phyloP scores from a whole-genome alignment of 2,113 vertebrate genomes.

The Oncorhynchus masou region DNA sequence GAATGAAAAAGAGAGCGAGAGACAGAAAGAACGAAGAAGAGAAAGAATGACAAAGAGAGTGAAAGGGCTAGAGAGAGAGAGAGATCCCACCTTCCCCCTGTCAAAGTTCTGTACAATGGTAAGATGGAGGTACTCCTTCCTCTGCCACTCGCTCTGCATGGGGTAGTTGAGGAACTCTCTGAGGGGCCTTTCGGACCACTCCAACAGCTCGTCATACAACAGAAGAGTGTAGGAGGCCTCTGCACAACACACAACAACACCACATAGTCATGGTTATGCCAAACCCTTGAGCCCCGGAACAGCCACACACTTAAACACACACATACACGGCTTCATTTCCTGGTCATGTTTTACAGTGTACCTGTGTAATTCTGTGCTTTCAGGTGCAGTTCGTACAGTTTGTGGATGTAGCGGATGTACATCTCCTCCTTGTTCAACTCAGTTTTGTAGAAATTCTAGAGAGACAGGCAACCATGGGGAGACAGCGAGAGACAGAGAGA shows the following conservation, averaged over 20 bases:
- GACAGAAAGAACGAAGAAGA: background rate
- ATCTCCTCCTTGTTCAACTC: constrained; percentile 99
- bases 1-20: background rate
- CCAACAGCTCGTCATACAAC: constrained; percentile 92
- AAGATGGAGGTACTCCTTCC: constrained; percentile 93
- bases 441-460: constrained; percentile 98
- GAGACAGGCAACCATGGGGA: background rate
- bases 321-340: background rate
- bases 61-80: background rate
- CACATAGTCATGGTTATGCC: too few species aligned
- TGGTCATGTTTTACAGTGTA: constrained; percentile 52
- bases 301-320: background rate
- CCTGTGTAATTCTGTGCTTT: constrained; percentile 99
- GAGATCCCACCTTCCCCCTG: constrained; percentile 70
- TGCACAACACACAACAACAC: constrained; percentile 52
- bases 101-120: constrained; percentile 98
- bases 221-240: constrained; percentile 95
- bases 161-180: constrained; percentile 95
- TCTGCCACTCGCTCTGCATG: constrained; percentile 97
- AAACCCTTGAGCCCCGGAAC: too few species aligned
- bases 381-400: constrained; percentile 93
- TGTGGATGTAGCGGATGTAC: constrained; percentile 99
- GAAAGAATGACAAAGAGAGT: too few species aligned
- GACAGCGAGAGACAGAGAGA: background rate
- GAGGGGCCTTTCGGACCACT: constrained; percentile 94